Evolutionary conservation across 2,888 invertebrate genomes (phyloP), one percentile per base, ranked within the genome.

Genomic region (Cryptosula pallasiana): DNA sequence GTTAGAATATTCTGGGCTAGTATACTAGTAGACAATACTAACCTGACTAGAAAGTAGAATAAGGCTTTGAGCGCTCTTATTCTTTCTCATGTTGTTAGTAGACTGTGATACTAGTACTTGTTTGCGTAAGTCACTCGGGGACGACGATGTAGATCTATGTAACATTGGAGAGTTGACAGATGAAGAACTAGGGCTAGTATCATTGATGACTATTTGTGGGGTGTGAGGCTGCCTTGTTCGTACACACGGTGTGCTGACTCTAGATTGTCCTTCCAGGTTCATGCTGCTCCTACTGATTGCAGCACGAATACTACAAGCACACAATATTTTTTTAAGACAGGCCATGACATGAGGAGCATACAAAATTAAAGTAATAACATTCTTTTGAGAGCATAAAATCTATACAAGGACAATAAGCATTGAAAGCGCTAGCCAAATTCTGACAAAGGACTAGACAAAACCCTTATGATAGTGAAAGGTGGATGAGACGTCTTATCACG

Each of bases 51-150:
- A 27, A 5, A 63, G 3, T 25, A 27, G 20, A 2, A 32, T 27
- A 27, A 63, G 63, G 32, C 63, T 63, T 32, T 32, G 25, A 5
- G 34, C 63, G 32, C 63, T 63, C 9, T 2, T 29, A 32, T 63
- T 63, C 29, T 63, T 25, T 27, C 63, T 27, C 5, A 63, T 2
- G 3, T 63, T 27, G 32, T 27, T 45, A 20, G 45, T 16, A 63
- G 32, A 32, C 63, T 63, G 63, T 32, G 63, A 63, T 5, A 63
- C 32, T 32, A 63, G 63, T 32, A 63, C 63, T 32, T 63, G 63
- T 27, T 27, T 63, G 34, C 32, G 63, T 9, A 63, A 27, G 27
- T 32, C 32, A 32, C 5, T 27, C 16, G 63, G 63, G n/a, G 63
- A 63, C 9, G 63, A 32, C 5, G 32, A 63, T 5, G 3, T 23